Base-by-base conservation (phyloP, 2,113 vertebrate genomes). In the Zosterops lateralis region DNA sequence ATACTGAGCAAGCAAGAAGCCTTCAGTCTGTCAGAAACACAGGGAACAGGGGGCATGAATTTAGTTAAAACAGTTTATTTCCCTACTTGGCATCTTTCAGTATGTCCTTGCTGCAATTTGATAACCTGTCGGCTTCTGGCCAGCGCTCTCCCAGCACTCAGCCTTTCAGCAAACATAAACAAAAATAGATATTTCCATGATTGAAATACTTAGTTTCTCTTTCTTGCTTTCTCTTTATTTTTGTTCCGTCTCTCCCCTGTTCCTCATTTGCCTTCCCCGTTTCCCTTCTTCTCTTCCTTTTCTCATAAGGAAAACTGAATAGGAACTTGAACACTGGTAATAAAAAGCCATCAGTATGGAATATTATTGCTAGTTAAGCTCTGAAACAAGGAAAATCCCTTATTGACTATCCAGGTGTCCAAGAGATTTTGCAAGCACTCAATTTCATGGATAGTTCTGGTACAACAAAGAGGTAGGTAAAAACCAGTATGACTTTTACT, bases 251-350 rank as follows among this genome's bases (percentile, higher is more conserved):
- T 17, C 9, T 4, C 13, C 5, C 2, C 7, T 8, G 8, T 42
- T 31, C 22, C 11, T 47, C 2, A 0, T 47, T 54, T 1, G 0
- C 7, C 14, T 22, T 22, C 4, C 36, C 8, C 16, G 34, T 32
- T 48, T 28, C 16, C 16, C 31, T 53, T 53, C n/a, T 10, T 47
- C 12, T 29, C 32, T 38, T 53, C 17, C 19, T 58, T 64, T 40
- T 68, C 54, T 85, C 12, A 58, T 62, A 80, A 84, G 15, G 56
- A 56, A 67, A 86, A 62, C 14, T 32, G 38, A 79, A 60, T 62
- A 68, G 26, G 24, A 83, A 44, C 47, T 62, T 51, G 15, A 61
- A 32, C 28, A 42, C 1, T 56, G 56, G 7, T 45, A 53, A 45
- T 40, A 57, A 48, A 80, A 84, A 70, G 20, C 26, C 4, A 1